phyloP scores from a whole-genome alignment of 2,888 invertebrate genomes.

The Stictocephala bisonia region DNA sequence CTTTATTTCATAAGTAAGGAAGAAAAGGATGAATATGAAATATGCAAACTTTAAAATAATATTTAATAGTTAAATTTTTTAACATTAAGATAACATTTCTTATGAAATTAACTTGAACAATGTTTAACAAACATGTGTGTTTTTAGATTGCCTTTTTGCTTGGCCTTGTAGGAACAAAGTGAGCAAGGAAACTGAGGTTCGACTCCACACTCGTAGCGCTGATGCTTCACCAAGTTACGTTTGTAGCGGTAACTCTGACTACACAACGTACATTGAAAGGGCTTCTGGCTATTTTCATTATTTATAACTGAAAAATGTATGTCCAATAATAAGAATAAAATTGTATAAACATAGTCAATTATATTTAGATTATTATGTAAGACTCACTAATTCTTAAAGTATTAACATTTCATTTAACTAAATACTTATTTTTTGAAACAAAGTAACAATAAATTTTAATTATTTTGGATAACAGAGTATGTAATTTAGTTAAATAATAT shows the following conservation, averaged over 20 bases:
- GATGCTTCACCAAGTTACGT: conserved; percentile 52
- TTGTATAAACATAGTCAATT: too few species aligned
- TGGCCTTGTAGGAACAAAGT: conserved; percentile 43
- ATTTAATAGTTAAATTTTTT: neutral
- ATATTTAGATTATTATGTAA: too few species aligned
- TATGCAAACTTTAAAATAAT: neutral
- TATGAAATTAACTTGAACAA: neutral
- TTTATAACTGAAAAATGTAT: too few species aligned
- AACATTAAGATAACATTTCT: neutral
- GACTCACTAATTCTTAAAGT: too few species aligned
- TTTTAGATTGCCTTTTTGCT: conserved; percentile 38
- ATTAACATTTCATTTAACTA: too few species aligned
- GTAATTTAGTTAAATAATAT: too few species aligned
- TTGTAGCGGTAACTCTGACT: conserved; percentile 54
- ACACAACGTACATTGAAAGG: conserved; percentile 59
- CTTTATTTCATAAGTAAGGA: neutral
- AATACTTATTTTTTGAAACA: too few species aligned
- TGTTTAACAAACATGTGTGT: conserved; percentile 24
- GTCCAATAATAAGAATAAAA: too few species aligned
- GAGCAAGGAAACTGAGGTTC: conserved; percentile 52
- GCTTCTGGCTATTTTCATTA: too few species aligned
- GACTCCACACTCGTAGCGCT: conserved; percentile 62
- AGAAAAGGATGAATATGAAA: neutral
- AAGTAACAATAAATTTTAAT: too few species aligned
- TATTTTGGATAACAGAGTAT: too few species aligned